These are phyloP conservation scores for Acleris emargana DNA, from an alignment of 2,888 invertebrate genomes.

Conservation along the genomic window DNA sequence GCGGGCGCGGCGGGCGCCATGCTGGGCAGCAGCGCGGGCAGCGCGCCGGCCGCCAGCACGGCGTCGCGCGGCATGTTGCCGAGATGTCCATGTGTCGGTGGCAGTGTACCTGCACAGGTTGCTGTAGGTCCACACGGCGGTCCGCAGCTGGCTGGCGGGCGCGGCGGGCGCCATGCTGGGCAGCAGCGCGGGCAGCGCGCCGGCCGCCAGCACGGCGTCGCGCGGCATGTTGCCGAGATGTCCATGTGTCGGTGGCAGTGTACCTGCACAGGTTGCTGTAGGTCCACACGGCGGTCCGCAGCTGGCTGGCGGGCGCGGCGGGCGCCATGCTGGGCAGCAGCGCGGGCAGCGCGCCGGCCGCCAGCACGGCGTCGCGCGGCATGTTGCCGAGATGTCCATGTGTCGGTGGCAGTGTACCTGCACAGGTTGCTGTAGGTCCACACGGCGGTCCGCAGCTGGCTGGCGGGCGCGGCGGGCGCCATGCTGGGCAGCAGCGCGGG, in stretches of 20 bases:
- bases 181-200: slow-evolving; percentile 89
- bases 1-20: slow-evolving; percentile 75
- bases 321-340: slow-evolving; percentile 85
- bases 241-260: not conserved
- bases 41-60: slow-evolving; percentile 88
- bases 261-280: slow-evolving; percentile 94
- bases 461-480: slow-evolving; percentile 69
- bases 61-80: slow-evolving; percentile 96
- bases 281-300: slow-evolving; percentile 95
- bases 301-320: slow-evolving; percentile 82
- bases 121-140: slow-evolving; percentile 96
- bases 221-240: slow-evolving; percentile 95
- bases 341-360: slow-evolving; percentile 87
- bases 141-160: slow-evolving; percentile 87
- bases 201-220: slow-evolving; percentile 90
- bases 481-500: slow-evolving; percentile 88
- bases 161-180: slow-evolving; percentile 77
- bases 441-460: slow-evolving; percentile 91
- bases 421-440: slow-evolving; percentile 98
- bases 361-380: slow-evolving; percentile 92
- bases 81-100: slow-evolving; percentile 58
- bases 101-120: slow-evolving; percentile 89
- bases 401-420: slow-evolving; percentile 58
- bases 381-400: slow-evolving; percentile 91
- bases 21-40: slow-evolving; percentile 88